These are phyloP conservation scores for Choristoneura fumiferana DNA, from an alignment of 1,140 invertebrate genomes.

Conservation along the genomic window DNA sequence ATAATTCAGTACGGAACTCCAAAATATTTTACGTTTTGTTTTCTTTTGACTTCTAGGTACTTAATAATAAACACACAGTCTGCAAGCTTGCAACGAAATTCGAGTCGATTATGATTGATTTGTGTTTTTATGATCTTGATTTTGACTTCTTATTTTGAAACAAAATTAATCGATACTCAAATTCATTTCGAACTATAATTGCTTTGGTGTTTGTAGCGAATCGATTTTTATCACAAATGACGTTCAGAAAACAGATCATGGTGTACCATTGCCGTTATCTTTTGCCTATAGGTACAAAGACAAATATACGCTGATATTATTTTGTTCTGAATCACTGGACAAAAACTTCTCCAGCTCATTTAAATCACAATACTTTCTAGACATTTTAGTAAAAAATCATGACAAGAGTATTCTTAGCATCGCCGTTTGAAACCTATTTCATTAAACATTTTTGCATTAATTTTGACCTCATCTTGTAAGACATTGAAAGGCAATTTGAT, in stretches of 20 bases:
- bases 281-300: not conserved
- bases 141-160: conserved; percentile 13
- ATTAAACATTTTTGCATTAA: too few relatives aligned
- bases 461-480: not conserved
- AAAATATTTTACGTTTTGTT: not conserved
- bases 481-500: not conserved
- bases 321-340: too few relatives aligned
- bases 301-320: not conserved
- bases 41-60: not conserved
- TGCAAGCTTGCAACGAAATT: conserved; percentile 12
- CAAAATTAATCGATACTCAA: conserved; percentile 10
- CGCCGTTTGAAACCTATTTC: not conserved
- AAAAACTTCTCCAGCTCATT: too few relatives aligned
- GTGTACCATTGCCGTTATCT: not conserved
- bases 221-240: conserved; percentile 6
- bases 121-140: conserved; percentile 15
- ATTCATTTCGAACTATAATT: conserved; percentile 14
- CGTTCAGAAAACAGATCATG: not conserved
- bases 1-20: not conserved
- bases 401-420: too few relatives aligned
- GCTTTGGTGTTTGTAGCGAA: not conserved
- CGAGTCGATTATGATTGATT: conserved; percentile 18
- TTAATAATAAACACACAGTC: conserved; percentile 10
- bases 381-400: too few relatives aligned
- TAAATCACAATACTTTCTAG: too few relatives aligned